Evolutionary conservation across 2,113 vertebrate species (phyloP), one percentile per base, ranked within the genome.

Genomic region (Perca flavescens): DNA sequence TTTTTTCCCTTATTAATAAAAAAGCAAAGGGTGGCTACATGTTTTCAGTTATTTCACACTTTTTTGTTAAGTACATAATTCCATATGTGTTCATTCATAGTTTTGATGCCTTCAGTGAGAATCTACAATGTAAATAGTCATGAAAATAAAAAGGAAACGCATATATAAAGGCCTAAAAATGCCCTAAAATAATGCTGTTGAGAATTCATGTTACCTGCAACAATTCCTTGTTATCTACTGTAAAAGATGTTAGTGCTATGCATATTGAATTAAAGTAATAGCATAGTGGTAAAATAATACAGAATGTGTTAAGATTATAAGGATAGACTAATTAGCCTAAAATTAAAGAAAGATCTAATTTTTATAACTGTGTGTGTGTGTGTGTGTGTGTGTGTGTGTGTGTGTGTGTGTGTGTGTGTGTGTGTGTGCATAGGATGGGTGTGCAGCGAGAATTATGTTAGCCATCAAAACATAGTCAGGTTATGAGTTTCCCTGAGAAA

Each of bases 401-500:
- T n/a, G 31, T 31, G 31, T 1, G 3, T 31, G 31, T 31, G 4
- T 6, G 4, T 36, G 36, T 40, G 40, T 10, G 11, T 0, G 25
- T 34, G n/a, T 22, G 16, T 74, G 54, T 63, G 25, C 62, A 31
- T 31, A 31, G 31, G 31, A 3, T 34, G 31, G 0, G 31, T 34
- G 31, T 34, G 31, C 4, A 83, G 61, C 6, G 12, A 40, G 46
- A 82, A 63, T 79, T 47, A 58, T 62, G 63, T 69, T 16, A 58
- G 49, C 19, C 28, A 76, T 85, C 31, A 43, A 77, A 76, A 73
- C 31, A 62, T 25, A 54, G 46, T 82, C 65, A 71, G 75, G 82
- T 82, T 65, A 22, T 69, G 15, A 52, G 70, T 75, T 84, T 90
- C 80, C 90, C 88, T 94, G 89, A 92, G 91, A 85, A 88, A 89